phyloP scores from a whole-genome alignment of 2,797 vertebrate species.

The Amniataba percoides region DNA sequence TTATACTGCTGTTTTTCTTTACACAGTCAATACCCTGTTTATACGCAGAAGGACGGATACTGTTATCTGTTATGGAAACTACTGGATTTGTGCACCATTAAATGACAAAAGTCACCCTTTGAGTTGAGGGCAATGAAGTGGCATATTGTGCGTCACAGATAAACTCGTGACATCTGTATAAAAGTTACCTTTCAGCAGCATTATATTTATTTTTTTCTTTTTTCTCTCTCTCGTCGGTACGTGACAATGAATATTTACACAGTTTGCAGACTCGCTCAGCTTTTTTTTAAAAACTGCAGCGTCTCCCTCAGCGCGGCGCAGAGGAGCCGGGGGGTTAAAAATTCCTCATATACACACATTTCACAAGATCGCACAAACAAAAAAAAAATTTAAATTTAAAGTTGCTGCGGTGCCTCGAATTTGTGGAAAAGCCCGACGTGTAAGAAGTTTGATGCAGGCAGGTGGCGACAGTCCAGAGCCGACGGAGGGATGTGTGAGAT shows the following conservation, averaged over 20 bases:
- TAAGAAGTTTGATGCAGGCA: constrained; percentile 40
- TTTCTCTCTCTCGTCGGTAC: constrained; percentile 11
- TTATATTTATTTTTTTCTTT: constrained; percentile 15
- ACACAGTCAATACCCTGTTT: constrained; percentile 29
- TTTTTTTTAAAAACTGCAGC: not conserved
- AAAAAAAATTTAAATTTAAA: constrained; percentile 17
- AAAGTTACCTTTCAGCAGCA: constrained; percentile 46
- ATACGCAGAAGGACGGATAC: constrained; percentile 47
- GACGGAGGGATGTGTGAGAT: constrained; percentile 20
- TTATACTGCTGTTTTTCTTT: not conserved
- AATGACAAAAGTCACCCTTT: not conserved
- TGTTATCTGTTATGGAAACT: not conserved
- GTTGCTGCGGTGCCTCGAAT: constrained; percentile 31
- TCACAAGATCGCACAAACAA: constrained; percentile 50
- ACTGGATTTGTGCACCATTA: not conserved
- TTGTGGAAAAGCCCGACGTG: constrained; percentile 19
- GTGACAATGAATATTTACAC: constrained; percentile 70
- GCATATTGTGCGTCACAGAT: constrained; percentile 21
- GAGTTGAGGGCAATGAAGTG: constrained; percentile 8
- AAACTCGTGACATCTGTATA: constrained; percentile 7
- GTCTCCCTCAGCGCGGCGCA: constrained; percentile 34
- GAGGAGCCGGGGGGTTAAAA: constrained; percentile 25
- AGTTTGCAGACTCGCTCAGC: constrained; percentile 26
- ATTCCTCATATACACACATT: constrained; percentile 78
- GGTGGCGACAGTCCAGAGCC: constrained; percentile 46